Conservation (phyloP, 2,797 vertebrate genomes). For the Alcedo atthis region DNA sequence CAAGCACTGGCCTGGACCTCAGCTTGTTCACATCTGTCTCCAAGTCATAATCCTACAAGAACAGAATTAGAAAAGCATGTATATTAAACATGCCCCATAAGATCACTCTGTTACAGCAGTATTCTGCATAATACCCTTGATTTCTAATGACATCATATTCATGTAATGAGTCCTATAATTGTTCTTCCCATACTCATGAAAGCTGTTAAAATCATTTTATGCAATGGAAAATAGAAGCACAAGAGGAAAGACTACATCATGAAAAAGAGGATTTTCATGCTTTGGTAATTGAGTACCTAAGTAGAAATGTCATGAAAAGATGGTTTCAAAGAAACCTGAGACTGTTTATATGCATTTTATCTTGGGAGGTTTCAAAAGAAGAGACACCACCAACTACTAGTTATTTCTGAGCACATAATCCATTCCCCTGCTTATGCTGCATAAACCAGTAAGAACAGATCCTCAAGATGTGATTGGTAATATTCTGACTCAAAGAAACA, state of each 20-base stretch:
- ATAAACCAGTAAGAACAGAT: background rate
- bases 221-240: background rate
- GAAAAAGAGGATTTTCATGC: background rate
- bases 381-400: background rate
- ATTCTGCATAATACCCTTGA: background rate
- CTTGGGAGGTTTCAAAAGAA: background rate
- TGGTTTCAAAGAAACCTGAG: background rate
- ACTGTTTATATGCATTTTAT: background rate
- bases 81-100: background rate
- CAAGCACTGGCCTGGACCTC: slow-evolving; percentile 72
- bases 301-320: background rate
- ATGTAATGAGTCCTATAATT: background rate
- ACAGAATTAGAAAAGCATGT: background rate
- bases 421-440: background rate
- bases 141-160: background rate
- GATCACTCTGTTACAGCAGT: background rate
- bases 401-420: background rate
- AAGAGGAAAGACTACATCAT: background rate
- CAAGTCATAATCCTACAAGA: slow-evolving; percentile 85
- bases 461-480: background rate
- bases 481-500: background rate
- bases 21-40: slow-evolving; percentile 85
- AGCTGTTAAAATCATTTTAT: background rate
- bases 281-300: background rate
- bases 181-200: background rate